Percentiles rank a stretch among this genome's conserved stretches.
Conservation (phyloP, 2,888 invertebrate species). For the Dascillus cervinus region DNA sequence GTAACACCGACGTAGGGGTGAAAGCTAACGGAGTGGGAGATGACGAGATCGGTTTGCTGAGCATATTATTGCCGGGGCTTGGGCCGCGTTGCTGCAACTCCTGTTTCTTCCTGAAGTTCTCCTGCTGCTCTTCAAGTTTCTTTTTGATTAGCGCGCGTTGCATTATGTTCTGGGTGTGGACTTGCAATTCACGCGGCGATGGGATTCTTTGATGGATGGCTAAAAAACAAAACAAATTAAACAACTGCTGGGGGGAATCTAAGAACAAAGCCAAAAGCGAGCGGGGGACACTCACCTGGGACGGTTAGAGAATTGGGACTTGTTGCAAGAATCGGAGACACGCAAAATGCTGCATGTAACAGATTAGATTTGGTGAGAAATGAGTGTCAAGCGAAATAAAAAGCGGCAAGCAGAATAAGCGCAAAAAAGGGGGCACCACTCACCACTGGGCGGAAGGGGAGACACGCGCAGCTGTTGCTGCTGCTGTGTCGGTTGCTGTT, state of each 20-base stretch:
- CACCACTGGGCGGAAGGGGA: slow-evolving; percentile 56
- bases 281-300: slow-evolving; percentile 49
- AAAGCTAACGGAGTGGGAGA: slow-evolving; percentile 74
- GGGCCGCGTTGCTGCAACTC: slow-evolving; percentile 40
- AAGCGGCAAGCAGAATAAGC: slow-evolving; percentile 1
- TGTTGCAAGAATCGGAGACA: slow-evolving; percentile 59
- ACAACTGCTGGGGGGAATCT: too few species aligned
- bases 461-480: slow-evolving; percentile 47
- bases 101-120: slow-evolving; percentile 75
- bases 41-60: slow-evolving; percentile 45
- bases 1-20: slow-evolving; percentile 87
- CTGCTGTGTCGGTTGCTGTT: slow-evolving; percentile 46
- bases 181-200: slow-evolving; percentile 76
- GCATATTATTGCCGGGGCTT: slow-evolving; percentile 25
- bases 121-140: slow-evolving; percentile 81
- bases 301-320: slow-evolving; percentile 60
- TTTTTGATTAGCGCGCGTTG: slow-evolving; percentile 81
- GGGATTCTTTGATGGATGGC: slow-evolving; percentile 66
- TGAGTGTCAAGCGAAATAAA: slow-evolving; percentile 4
- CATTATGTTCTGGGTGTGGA: slow-evolving; percentile 80
- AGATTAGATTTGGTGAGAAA: neutral
- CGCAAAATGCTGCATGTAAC: slow-evolving; percentile 65
- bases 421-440: slow-evolving; percentile 19
- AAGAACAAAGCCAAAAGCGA: slow-evolving; percentile 5
- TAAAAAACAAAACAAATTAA: slow-evolving; percentile 24